phyloP scores from a whole-genome alignment of 2,797 vertebrate species.

The Astyanax mexicanus region DNA sequence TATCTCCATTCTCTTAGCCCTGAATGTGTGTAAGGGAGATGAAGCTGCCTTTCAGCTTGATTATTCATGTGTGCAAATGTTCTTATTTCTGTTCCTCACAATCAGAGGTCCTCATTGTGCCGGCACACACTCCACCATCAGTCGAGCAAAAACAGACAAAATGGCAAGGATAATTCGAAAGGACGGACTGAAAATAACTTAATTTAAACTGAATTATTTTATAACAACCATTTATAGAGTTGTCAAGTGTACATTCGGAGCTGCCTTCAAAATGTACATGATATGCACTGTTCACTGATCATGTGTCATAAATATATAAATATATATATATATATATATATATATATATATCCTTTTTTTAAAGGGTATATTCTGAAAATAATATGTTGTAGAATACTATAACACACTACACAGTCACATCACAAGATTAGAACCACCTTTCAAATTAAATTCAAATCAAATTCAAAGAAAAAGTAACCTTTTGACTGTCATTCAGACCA shows the following conservation, averaged over 20 bases:
- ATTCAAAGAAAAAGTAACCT: too few relatives aligned
- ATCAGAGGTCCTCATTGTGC: constrained; percentile 64
- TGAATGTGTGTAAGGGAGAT: constrained; percentile 59
- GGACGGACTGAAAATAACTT: constrained; percentile 55
- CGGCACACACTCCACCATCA: constrained; percentile 60
- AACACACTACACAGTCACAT: too few relatives aligned
- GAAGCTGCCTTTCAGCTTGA: constrained; percentile 66
- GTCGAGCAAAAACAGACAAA: constrained; percentile 42
- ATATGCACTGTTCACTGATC: too few relatives aligned
- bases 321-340: too few relatives aligned
- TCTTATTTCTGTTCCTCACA: constrained; percentile 69
- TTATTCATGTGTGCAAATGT: constrained; percentile 71
- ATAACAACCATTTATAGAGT: constrained; percentile 43
- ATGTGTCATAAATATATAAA: too few relatives aligned
- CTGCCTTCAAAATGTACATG: background rate
- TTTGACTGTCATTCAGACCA: too few relatives aligned
- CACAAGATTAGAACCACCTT: too few relatives aligned
- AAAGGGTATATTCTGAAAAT: too few relatives aligned
- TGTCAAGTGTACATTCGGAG: too few relatives aligned
- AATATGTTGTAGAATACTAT: too few relatives aligned
- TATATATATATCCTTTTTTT: too few relatives aligned
- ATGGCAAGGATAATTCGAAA: constrained; percentile 67
- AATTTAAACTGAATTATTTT: constrained; percentile 66
- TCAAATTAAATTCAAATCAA: too few relatives aligned
- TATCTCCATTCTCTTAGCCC: constrained; percentile 58